Evolutionary conservation across 1,140 invertebrate species (phyloP).

Genomic region (Eurosta solidaginis): DNA sequence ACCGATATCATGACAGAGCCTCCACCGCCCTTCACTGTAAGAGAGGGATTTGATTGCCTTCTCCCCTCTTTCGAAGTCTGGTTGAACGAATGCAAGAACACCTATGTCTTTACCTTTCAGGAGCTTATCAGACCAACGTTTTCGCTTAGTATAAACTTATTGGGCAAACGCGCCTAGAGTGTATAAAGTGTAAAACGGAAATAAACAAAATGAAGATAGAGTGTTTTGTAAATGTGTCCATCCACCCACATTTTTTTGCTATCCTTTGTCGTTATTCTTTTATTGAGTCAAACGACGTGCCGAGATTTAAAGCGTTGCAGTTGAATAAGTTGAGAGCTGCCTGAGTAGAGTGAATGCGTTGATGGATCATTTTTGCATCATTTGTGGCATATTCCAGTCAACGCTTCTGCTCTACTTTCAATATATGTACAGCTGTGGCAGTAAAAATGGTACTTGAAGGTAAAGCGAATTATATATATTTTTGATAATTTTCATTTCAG

Average conservation of each 20-base stretch:
- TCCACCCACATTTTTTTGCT: neutral
- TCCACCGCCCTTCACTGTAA: too few relatives aligned
- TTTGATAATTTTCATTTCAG: too few relatives aligned
- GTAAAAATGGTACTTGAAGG: too few relatives aligned
- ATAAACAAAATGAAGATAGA: slow-evolving; percentile 12
- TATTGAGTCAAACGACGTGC: neutral
- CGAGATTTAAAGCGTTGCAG: neutral
- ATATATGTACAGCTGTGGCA: too few relatives aligned
- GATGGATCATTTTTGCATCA: neutral
- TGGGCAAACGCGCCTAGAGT: neutral
- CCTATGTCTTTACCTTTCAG: too few relatives aligned
- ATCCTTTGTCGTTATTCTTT: too few relatives aligned
- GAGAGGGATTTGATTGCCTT: too few relatives aligned
- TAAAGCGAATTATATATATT: too few relatives aligned
- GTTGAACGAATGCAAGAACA: too few relatives aligned
- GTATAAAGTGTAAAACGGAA: neutral
- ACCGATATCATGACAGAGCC: too few relatives aligned
- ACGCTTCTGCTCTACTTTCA: too few relatives aligned
- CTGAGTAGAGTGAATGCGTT: neutral
- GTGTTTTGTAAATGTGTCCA: neutral
- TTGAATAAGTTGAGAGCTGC: neutral
- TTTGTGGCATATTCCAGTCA: neutral
- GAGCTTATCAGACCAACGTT: neutral
- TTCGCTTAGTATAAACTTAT: neutral
- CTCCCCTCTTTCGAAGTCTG: too few relatives aligned